Base-by-base conservation (phyloP, 2,797 vertebrate species). In the Lacerta bilineata region DNA sequence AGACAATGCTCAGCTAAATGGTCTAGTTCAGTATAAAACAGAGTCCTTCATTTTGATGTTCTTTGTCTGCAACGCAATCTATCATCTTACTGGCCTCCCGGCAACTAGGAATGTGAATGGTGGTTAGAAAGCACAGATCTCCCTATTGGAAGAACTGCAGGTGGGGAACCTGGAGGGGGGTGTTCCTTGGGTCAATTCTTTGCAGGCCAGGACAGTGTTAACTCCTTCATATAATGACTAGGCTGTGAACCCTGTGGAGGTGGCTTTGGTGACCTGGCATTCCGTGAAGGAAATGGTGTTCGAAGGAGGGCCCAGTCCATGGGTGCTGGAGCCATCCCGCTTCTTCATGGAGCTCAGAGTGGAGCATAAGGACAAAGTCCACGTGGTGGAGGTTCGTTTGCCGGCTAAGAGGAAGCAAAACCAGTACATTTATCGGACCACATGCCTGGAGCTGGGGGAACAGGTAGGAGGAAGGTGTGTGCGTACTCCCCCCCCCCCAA, bases 331-430 rank as follows among this genome's bases (percentile, higher is more conserved):
- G 43, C 96, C 94, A 0, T 93, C 93, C 8, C 91, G 91, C 36
- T 97, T 97, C 94, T 96, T 96, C 88, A 61, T 94, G 85, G 93
- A 94, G n/a, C 41, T 96, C 72, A 90, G 85, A 20, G 33, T 90
- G 18, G 93, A 95, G 80, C 90, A 90, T 18, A 27, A 85, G 83
- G 83, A 91, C 43, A 89, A 84, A 33, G 92, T 93, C 75, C 72
- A 66, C 17, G 83, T 93, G 69, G 68, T 88, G 27, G 85, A 92
- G 86, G 84, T 95, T 68, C 82, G 89, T 43, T 89, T 92, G 68
- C 96, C 95, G 77, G 80, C 95, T 5, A 91, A 89, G 69, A 92
- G 94, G 87, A 96, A 94, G 68, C 93, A 93, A 84, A 89, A 90
- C 88, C 95, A 94, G 87, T 95, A 96, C 41, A 93, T 91, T 80